Base-by-base conservation (phyloP, 2,113 vertebrate genomes). In the Ursus arctos region DNA sequence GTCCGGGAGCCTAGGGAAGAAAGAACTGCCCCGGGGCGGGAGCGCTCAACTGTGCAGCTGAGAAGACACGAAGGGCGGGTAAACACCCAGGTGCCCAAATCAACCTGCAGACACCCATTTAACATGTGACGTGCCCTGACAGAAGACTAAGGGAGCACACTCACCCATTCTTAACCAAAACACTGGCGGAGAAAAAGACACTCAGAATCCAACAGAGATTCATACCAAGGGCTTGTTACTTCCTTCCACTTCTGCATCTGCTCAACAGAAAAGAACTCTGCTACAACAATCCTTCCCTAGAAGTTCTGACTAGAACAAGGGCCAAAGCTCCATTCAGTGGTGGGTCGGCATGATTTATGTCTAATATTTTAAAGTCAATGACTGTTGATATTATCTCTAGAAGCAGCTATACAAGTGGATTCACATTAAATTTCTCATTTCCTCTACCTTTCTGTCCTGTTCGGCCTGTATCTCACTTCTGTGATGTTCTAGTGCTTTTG, bases 361-460 rank as follows among this genome's bases (percentile, higher is more conserved):
- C 61, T 82, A 36, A 47, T 26, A 61, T 67, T 51, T 82, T 69
- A 31, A 72, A 77, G 85, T 90, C n/a, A 67, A 59, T 55, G 67
- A 87, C 63, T 83, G 55, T 36, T 36, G 91, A 15, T 69, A 76
- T 83, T 49, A 51, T 57, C n/a, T 91, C 10, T 4, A 47, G 26
- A 95, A 80, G n/a, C 4, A 89, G 13, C 57, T 22, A 82, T 61
- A 81, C 53, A 49, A 87, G 21, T 79, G 63, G 59, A 80, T 11
- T 57, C 43, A 65, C 63, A 69, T 77, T 19, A 71, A 92, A 65
- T n/a, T 19, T 80, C 71, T 63, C 47, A 6, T 71, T 80, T 77
- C 40, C 55, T 88, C 95, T 97, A 99, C 99, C 99, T 99, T 99
- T 97, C 98, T 99, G 97, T 99, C 99, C 97, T 99, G 99, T 84